Evolutionary conservation across 2,797 vertebrate species (phyloP), one percentile per base, ranked within the genome.

Genomic region (Halcyon leucocephala): DNA sequence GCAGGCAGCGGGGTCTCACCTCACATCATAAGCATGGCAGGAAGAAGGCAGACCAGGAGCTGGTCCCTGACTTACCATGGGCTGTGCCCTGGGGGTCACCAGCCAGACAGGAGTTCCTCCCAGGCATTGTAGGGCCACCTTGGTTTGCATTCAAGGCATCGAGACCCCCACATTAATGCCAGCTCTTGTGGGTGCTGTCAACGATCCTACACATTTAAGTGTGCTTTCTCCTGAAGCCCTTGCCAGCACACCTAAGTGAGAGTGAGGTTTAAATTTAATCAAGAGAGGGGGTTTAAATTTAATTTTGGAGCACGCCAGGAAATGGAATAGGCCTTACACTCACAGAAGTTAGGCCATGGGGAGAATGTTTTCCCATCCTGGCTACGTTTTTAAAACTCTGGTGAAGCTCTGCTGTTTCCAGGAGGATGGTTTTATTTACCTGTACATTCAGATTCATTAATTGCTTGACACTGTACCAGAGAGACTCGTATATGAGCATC

Each of bases 171-270:
- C 2, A 1, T 35, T 62, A n/a, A 24, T 35, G 26, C 12, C 21
- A 74, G 31, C 28, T 52, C 0, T 0, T 11, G 12, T 0, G 1
- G 3, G 15, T 37, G 48, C 11, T 10, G 10, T n/a, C 19, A 64
- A 29, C 0, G 2, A 31, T 57, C n/a, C 24, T 1, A 9, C 1
- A 0, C 4, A 0, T 62, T 62, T 62, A 49, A 48, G 12, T 17
- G n/a, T 0, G 1, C 42, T 84, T 81, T 88, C 29, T 66, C 14
- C 54, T 51, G 15, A 58, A 86, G 39, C 2, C 46, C n/a, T 66
- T 57, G n/a, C 21, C 22, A 64, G 49, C 11, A 35, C 6, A 52
- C 22, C 26, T 41, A 37, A 61, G 37, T 48, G 51, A 42, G 41
- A 42, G 41, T 17, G 17, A 42, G 41, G 41, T 42, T 17, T 42